A percentile compares a stretch with the other conserved stretches of the same genome.
These are phyloP conservation scores for Origma solitaria DNA, from an alignment of 2,113 vertebrate species.

Conservation along the genomic window DNA sequence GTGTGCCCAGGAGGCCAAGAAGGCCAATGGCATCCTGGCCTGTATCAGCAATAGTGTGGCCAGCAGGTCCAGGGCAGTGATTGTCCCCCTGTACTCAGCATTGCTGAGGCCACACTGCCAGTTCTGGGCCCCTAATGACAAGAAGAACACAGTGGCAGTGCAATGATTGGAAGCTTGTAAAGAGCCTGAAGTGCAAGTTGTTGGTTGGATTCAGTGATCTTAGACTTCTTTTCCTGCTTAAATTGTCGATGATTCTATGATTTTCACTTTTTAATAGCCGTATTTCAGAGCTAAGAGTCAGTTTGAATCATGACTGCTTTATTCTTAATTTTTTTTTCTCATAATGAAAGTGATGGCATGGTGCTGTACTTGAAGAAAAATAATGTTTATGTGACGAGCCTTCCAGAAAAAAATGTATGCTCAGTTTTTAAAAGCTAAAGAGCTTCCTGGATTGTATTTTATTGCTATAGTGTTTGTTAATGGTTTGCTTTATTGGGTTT, in stretches of 20 bases:
- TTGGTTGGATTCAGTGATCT: neutral
- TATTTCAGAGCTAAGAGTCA: neutral
- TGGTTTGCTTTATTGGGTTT: neutral
- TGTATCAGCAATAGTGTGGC: fast-evolving
- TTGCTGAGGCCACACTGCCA: neutral
- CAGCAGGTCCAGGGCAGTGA: neutral
- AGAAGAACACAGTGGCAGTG: neutral
- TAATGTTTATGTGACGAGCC: fast-evolving
- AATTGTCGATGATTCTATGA: neutral
- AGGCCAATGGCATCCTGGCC: neutral
- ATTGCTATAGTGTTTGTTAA: neutral
- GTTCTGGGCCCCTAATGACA: neutral
- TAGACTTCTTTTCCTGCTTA: neutral
- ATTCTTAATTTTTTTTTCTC: neutral
- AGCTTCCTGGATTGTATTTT: neutral
- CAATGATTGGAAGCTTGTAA: neutral
- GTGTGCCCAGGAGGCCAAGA: no score
- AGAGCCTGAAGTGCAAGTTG: neutral
- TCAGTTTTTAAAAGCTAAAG: neutral
- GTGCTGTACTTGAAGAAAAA: neutral
- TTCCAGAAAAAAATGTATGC: neutral
- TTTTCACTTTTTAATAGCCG: neutral
- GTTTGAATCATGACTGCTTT: neutral
- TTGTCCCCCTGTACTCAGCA: fast-evolving
- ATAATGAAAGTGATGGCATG: neutral